These are phyloP conservation scores for Nemopilema nomurai DNA, from an alignment of 30 jellyfish, hydroid and myxozoan genomes.

Conservation along the genomic window DNA sequence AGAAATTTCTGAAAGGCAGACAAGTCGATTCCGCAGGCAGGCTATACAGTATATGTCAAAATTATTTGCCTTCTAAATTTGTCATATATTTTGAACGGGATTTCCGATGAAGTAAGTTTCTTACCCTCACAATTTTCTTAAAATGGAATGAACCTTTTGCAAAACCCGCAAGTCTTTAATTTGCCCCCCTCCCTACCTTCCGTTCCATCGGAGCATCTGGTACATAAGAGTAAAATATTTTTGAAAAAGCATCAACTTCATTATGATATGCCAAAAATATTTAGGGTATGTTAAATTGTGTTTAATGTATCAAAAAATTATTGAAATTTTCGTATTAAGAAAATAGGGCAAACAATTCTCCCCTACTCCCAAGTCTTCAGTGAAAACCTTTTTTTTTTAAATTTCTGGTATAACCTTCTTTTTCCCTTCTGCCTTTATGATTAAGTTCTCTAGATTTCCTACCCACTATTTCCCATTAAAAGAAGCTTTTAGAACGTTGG, in stretches of 20 bases:
- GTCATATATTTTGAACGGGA: neutral
- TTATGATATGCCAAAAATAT: neutral
- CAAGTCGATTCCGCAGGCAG: slow-evolving; percentile 12
- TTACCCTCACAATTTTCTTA: neutral
- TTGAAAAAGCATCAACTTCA: neutral
- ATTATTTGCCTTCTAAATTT: neutral
- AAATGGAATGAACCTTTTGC: neutral
- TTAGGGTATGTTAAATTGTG: neutral
- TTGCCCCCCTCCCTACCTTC: neutral
- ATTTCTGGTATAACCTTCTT: neutral
- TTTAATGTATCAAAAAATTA: neutral
- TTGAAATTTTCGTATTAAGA: neutral
- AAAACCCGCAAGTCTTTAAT: too few relatives aligned
- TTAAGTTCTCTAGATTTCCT: neutral
- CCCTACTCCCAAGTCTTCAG: neutral
- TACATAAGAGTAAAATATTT: neutral
- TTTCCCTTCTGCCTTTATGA: neutral
- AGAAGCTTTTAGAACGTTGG: neutral
- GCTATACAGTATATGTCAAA: slow-evolving; percentile 3
- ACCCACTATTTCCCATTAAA: neutral
- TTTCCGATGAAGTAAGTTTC: neutral
- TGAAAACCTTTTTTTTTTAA: neutral
- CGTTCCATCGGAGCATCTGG: neutral
- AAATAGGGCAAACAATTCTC: neutral
- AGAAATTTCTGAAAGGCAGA: slow-evolving; percentile 4